A percentile compares a stretch with the other conserved stretches of the same genome.
Conservation (phyloP, 2,113 vertebrate species). For the Dryoscopus gambensis region DNA sequence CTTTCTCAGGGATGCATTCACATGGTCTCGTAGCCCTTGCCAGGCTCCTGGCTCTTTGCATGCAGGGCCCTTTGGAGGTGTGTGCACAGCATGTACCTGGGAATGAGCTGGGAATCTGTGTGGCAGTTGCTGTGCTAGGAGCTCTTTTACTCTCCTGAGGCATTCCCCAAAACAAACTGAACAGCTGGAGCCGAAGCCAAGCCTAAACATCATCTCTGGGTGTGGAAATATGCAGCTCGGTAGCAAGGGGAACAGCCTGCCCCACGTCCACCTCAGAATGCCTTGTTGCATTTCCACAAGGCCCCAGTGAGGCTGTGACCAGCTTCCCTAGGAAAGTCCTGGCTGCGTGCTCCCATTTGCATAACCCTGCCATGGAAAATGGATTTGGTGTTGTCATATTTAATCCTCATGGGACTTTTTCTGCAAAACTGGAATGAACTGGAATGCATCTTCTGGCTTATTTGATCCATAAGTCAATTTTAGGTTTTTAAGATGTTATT, state of each 20-base stretch:
- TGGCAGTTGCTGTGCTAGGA: background rate
- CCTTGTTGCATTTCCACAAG: background rate
- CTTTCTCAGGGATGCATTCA: background rate
- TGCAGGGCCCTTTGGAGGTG: accelerated
- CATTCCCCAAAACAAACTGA: background rate
- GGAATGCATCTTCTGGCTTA: background rate
- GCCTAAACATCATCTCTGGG: background rate
- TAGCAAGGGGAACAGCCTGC: background rate
- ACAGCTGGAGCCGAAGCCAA: background rate
- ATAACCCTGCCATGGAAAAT: background rate
- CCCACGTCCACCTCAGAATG: background rate
- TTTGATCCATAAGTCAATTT: background rate
- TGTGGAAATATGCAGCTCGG: background rate
- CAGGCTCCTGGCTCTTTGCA: background rate
- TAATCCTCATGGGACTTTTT: background rate
- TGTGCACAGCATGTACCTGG: accelerated
- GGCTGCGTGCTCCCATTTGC: background rate
- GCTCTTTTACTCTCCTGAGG: background rate
- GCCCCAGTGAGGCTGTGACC: accelerated
- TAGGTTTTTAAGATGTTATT: background rate
- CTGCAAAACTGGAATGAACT: background rate
- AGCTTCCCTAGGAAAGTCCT: background rate
- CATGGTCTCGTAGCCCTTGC: background rate
- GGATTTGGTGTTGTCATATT: background rate
- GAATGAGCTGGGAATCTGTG: accelerated